Evolutionary conservation across 2,888 invertebrate genomes (phyloP), one percentile per base, ranked within the genome.

Genomic region (Lomographa bimaculata): DNA sequence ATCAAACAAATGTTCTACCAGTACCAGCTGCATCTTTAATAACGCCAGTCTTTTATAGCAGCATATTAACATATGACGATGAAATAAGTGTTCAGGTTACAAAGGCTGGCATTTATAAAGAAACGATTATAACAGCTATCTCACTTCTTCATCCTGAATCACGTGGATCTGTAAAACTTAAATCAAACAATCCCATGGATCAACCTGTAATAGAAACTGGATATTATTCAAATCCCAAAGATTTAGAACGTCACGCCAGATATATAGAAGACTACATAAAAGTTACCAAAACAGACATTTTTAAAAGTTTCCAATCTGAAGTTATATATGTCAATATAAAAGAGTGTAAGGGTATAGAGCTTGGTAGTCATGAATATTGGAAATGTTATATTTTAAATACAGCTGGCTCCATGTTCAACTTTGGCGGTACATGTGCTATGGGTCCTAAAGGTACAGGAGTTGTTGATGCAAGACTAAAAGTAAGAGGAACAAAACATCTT

Each of bases 381-480:
- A 58, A 53, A 27, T 76, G 75, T 35, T 60, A 58, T 19, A 40
- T 53, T 2, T 28, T 52, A 8, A 57, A 57, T 10, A 36, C 55
- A 91, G 92, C 64, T 0, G 87, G 90, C 28, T 93, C 94, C 0
- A 91, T 92, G 32, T 95, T 93, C 60, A 73, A 77, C 39, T 56
- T 57, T 2, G 43, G 51, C 0, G 72, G 73, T 0, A 68, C 75
- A 1, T 71, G 71, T 45, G 54, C 66, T 0, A 78, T 76, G 75
- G 76, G 74, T 1, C 50, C 60, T n/a, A 11, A 27, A 6, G 63
- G 58, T 6, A 10, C 25, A 6, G 63, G 58, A 0, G 72, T 76
- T 0, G 64, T 72, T 0, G 73, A 76, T 29, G 61, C 62, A 10
- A 53, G 54, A 16, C 42, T 77, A 6, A 52, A 50, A n/a, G 91